These are phyloP conservation scores for Dasyornis broadbenti DNA, from an alignment of 2,113 vertebrate genomes.

Conservation along the genomic window DNA sequence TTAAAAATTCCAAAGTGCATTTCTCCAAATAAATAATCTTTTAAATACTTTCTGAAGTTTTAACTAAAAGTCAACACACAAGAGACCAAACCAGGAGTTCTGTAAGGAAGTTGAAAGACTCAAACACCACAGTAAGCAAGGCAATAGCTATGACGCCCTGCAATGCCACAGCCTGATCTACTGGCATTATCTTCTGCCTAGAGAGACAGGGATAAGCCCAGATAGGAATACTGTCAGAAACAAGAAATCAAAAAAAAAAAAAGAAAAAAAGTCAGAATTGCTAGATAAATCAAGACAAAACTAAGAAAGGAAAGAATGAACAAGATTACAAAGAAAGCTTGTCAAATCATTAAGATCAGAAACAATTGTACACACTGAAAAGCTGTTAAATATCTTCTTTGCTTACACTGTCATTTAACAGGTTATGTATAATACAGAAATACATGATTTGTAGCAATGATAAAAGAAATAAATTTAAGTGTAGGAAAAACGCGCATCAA, in stretches of 20 bases:
- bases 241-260: background rate
- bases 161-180: background rate
- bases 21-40: background rate
- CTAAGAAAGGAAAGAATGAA: background rate
- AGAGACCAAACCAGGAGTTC: background rate
- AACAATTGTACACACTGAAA: background rate
- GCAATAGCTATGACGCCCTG: background rate
- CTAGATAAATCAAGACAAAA: background rate
- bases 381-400: background rate
- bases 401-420: background rate
- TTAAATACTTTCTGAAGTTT: no score
- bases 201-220: background rate
- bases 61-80: background rate
- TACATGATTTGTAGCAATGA: background rate
- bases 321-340: background rate
- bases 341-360: background rate
- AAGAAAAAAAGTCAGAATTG: background rate
- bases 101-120: background rate
- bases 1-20: background rate
- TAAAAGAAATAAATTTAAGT: background rate
- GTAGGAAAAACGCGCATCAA: rapidly evolving
- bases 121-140: background rate
- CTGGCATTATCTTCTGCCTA: background rate
- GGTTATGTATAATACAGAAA: background rate
- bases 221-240: background rate